Evolutionary conservation across 2,113 vertebrate species (phyloP).

Genomic region (Myanophis thanlyinensis): DNA sequence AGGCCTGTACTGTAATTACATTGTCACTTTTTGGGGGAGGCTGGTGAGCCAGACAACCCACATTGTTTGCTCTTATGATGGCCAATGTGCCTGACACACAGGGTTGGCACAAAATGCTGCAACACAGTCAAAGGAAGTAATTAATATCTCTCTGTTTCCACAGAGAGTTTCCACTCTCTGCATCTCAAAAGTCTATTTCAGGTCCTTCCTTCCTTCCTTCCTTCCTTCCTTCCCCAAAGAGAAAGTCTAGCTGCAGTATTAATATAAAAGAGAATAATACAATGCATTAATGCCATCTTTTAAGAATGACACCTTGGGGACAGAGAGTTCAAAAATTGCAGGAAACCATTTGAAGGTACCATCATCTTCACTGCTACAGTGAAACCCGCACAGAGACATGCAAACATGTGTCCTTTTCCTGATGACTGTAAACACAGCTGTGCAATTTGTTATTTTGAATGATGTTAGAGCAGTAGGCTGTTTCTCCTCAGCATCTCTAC

Average conservation of each 20-base stretch:
- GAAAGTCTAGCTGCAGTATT: neutral
- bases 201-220: neutral
- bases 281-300: slow-evolving; percentile 41
- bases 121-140: neutral
- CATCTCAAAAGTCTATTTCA: neutral
- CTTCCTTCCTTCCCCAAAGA: neutral
- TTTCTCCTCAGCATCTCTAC: neutral
- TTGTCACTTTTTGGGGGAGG: neutral
- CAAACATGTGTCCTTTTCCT: slow-evolving; percentile 5
- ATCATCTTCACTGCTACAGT: slow-evolving; percentile 47
- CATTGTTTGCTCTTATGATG: neutral
- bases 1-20: neutral
- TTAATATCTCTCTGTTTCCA: neutral
- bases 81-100: neutral
- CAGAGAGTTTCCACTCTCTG: neutral
- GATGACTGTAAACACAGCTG: slow-evolving; percentile 49
- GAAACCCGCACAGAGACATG: slow-evolving; percentile 53
- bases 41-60: neutral
- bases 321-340: slow-evolving; percentile 47
- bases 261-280: slow-evolving; percentile 22
- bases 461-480: slow-evolving; percentile 33
- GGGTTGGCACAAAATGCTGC: accelerated
- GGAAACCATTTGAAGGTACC: slow-evolving; percentile 55
- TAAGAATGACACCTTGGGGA: slow-evolving; percentile 55
- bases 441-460: slow-evolving; percentile 51